phyloP scores from a whole-genome alignment of 2,113 vertebrate species.

The Cercopithecus mona region DNA sequence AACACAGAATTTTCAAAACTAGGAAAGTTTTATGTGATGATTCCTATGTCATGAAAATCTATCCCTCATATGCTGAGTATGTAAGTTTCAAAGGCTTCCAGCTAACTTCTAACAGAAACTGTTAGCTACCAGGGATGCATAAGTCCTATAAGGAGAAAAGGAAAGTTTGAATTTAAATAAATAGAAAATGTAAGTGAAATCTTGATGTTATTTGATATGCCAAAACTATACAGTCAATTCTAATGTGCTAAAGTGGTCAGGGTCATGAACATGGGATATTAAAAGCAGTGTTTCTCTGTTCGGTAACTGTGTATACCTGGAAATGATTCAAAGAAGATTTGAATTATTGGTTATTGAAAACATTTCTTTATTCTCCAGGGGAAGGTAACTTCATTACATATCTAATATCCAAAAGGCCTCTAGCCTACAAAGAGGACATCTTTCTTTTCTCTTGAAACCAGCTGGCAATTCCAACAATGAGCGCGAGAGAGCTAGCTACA shows the following conservation, averaged over 20 bases:
- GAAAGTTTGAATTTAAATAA: conserved; percentile 48
- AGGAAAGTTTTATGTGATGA: conserved; percentile 15
- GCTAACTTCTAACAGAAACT: conserved; percentile 46
- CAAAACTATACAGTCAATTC: not conserved
- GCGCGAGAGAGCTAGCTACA: not conserved
- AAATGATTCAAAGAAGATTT: conserved; percentile 12
- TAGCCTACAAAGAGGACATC: not conserved
- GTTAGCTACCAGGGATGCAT: not conserved
- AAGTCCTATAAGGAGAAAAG: conserved; percentile 9
- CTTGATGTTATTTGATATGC: not conserved
- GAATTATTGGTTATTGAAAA: not conserved
- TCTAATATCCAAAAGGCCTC: not conserved
- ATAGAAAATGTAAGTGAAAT: not conserved
- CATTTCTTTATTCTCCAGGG: not conserved
- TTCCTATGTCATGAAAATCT: conserved; percentile 40
- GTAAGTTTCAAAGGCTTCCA: conserved; percentile 41
- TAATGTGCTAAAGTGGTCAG: not conserved
- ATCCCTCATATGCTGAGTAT: conserved; percentile 3
- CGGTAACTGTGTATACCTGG: not conserved
- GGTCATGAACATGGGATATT: not conserved
- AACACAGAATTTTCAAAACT: conserved; percentile 30
- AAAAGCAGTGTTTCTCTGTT: not conserved
- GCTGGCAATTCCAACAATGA: not conserved
- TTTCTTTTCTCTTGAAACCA: not conserved
- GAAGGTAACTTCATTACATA: not conserved